Base-by-base conservation (phyloP, 1,140 invertebrate species). In the Drosophila bifasciata region DNA sequence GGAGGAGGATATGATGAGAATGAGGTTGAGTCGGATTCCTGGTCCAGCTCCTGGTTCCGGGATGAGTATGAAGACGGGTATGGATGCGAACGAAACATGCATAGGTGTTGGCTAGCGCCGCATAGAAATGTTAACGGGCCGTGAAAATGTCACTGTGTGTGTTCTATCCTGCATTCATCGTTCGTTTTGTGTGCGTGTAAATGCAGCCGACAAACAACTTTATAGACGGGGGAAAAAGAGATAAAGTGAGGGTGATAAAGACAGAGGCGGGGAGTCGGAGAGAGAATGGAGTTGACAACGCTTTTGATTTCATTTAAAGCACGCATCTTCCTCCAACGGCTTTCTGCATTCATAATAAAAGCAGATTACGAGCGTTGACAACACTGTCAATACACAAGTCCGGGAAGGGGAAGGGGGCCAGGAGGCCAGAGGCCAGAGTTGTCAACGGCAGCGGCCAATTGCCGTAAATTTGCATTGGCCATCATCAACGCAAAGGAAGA, bases 301-400 rank as follows among this genome's bases (percentile, higher is more conserved):
- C 81, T 81, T 81, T 81, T 86, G 83, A 78, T 88, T 78, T 86
- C 78, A 79, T 74, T 76, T 75, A 66, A 59, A 57, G 53, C 61
- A 52, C 71, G 71, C 71, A 75, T 76, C 73, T 76, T 53, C 74
- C 75, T 75, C 60, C 55, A 52, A 45, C 71, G 70, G 50, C 59
- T 36, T 48, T 51, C 50, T 36, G 50, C 72, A 48, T 66, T 56
- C 79, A 74, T 85, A 88, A 85, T 77, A 85, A 85, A 81, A 71
- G 61, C 83, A 86, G 78, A 80, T 88, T 86, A 86, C 75, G 75
- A 67, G 64, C 63, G 81, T 72, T 88, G 81, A 86, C 81, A 86
- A 64, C 80, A 74, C 64, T 86, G 81, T 86, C 83, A 88, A 86
- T 88, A 81, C 69, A 72, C 15, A 39, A 39, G 25, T 16, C 8